Evolutionary conservation across 2,113 vertebrate species (phyloP), one percentile per base, ranked within the genome.

Genomic region (Onychostruthus taczanowskii): DNA sequence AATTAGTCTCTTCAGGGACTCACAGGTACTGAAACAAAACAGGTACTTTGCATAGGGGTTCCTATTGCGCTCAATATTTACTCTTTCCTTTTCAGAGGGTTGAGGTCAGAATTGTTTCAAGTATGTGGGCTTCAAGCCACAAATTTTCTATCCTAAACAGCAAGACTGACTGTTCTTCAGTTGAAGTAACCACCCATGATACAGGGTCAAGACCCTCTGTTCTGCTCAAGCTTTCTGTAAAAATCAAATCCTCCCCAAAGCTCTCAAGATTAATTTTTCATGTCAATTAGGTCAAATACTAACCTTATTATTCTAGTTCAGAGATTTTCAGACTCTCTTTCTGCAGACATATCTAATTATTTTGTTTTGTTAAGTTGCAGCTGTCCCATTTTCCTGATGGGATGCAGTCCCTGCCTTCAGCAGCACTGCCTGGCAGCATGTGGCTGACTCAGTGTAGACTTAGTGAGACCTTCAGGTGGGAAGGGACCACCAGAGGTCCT

Each of bases 221-320:
- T 90, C 46, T 39, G 56, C 52, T 70, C 21, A 66, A 70, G 61
- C 20, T 55, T 78, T 53, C 77, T 68, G 23, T 64, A 70, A 7
- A 0, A 41, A 62, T 79, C 61, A 87, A 78, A 64, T 61, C 19
- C 30, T 63, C 35, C 61, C 35, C 69, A 75, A 84, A 84, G 33
- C 41, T 79, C 41, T 35, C 3, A 1, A 84, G 74, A 68, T 81
- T 68, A 94, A 7, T 87, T 91, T 76, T 22, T 91, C 17, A 9
- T 85, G 62, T 85, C 87, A 93, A 76, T 74, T 91, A 87, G 90
- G 95, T 96, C 82, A 61, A 76, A 93, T 64, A 43, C 47, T 84
- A 87, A 89, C 87, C 84, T 95, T 37, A 49, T 93, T 95, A 78
- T 30, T 84, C 61, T 53, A 55, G 37, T 72, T 91, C 76, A 49